Conservation (phyloP, 2,113 vertebrate species). For the Cebidichthys violaceus region DNA sequence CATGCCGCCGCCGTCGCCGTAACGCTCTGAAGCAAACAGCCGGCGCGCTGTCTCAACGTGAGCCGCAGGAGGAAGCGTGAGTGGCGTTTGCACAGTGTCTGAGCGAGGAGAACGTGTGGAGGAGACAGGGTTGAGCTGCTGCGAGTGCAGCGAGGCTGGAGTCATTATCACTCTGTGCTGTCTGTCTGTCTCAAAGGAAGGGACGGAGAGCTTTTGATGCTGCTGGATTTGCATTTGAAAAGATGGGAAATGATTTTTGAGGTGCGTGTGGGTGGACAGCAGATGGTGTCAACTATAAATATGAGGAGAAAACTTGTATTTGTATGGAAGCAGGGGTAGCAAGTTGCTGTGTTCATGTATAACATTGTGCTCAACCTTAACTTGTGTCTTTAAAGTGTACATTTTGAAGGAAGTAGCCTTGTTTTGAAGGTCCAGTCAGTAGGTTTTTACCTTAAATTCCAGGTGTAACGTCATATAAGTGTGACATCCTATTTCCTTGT, state of each 20-base stretch:
- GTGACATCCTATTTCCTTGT: not conserved
- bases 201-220: conserved; percentile 22
- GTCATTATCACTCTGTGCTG: not conserved
- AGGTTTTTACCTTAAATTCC: not conserved
- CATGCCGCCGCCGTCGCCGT: conserved; percentile 31
- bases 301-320: not conserved
- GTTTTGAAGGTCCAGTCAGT: not conserved
- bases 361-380: not conserved
- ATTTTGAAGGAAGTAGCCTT: not conserved
- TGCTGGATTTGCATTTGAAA: not conserved
- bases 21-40: conserved; percentile 13
- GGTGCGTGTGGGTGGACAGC: conserved; percentile 31
- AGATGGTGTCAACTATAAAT: not conserved
- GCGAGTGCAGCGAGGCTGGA: conserved; percentile 2
- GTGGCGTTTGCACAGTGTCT: conserved; percentile 22
- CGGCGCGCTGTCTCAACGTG: conserved; percentile 24
- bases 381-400: not conserved
- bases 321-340: not conserved
- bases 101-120: conserved; percentile 14
- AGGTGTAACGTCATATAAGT: not conserved
- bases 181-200: conserved; percentile 15
- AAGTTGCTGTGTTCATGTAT: not conserved
- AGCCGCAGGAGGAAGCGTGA: conserved; percentile 3
- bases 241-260: conserved; percentile 2
- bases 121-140: conserved; percentile 28